Conservation (phyloP, 2,113 vertebrate species). For the Smithornis capensis region DNA sequence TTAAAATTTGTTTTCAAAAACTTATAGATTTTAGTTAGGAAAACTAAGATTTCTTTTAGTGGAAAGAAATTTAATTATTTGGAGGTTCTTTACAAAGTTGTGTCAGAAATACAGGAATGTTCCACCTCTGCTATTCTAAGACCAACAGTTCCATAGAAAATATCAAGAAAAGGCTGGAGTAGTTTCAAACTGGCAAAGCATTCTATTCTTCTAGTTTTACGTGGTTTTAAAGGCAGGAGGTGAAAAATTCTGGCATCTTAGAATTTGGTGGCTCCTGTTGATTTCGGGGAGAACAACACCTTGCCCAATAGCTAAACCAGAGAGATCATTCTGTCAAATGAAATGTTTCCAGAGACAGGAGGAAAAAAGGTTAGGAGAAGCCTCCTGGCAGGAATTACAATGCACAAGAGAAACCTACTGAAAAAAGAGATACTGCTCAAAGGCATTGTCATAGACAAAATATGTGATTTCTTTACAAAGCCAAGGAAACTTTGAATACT, state of each 20-base stretch:
- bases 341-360: not conserved
- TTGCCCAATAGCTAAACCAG: not conserved
- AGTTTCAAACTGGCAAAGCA: not conserved
- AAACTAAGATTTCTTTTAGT: not conserved
- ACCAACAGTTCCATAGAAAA: not conserved
- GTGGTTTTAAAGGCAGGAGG: not conserved
- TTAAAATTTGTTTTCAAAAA: not conserved
- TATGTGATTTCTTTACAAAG: not conserved
- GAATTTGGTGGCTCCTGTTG: not conserved
- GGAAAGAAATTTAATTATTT: not conserved
- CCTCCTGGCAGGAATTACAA: slow-evolving; percentile 32
- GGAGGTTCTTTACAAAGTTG: not conserved
- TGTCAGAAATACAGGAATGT: not conserved
- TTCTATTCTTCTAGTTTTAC: not conserved
- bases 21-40: not conserved
- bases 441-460: slow-evolving; percentile 6
- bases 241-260: not conserved
- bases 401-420: slow-evolving; percentile 2
- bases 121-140: not conserved
- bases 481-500: slow-evolving; percentile 9
- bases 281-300: not conserved
- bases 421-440: slow-evolving; percentile 2
- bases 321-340: not conserved
- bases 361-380: not conserved
- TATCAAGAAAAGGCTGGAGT: not conserved